phyloP scores from a whole-genome alignment of 1,140 invertebrate genomes.

The Aphelenchoides avenae region DNA sequence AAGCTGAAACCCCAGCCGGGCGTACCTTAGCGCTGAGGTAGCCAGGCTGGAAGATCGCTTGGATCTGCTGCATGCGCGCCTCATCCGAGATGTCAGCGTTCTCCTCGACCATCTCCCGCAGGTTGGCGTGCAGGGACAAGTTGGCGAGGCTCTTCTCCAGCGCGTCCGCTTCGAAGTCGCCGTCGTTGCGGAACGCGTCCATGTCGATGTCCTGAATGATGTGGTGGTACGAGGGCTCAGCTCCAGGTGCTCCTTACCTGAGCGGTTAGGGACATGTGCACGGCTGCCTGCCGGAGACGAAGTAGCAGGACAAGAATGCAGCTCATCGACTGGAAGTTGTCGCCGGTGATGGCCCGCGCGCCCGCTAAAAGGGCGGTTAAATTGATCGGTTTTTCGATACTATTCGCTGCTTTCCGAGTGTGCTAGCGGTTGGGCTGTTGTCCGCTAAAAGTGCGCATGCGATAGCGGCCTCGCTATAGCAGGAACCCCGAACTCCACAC shows the following conservation, averaged over 20 bases:
- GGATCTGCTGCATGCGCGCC: no score
- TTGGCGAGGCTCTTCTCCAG: conserved; percentile 29
- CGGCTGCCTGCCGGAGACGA: conserved; percentile 50
- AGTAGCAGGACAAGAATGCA: conserved; percentile 45
- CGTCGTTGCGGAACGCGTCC: conserved; percentile 47
- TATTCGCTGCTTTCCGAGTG: no score
- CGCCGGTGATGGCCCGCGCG: conserved; percentile 28
- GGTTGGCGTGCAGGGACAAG: conserved; percentile 21
- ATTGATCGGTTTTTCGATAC: no score
- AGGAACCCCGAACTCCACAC: no score
- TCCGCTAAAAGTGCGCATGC: no score
- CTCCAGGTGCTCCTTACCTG: conserved; percentile 22
- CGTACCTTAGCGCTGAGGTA: conserved; percentile 31
- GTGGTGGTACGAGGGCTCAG: conserved; percentile 2
- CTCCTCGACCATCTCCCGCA: no score
- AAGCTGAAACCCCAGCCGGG: no score
- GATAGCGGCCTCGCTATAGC: neutral
- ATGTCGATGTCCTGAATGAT: conserved; percentile 48
- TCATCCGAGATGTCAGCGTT: no score
- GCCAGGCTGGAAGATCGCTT: conserved; percentile 21
- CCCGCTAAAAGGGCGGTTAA: conserved; percentile 30
- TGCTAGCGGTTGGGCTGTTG: no score
- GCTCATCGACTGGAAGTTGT: conserved; percentile 42
- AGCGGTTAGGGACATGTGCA: conserved; percentile 44
- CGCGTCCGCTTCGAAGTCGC: neutral